Percentiles rank a stretch among this genome's conserved stretches.
Evolutionary conservation across 2,113 vertebrate species (phyloP).

Genomic region (Dasyornis broadbenti): DNA sequence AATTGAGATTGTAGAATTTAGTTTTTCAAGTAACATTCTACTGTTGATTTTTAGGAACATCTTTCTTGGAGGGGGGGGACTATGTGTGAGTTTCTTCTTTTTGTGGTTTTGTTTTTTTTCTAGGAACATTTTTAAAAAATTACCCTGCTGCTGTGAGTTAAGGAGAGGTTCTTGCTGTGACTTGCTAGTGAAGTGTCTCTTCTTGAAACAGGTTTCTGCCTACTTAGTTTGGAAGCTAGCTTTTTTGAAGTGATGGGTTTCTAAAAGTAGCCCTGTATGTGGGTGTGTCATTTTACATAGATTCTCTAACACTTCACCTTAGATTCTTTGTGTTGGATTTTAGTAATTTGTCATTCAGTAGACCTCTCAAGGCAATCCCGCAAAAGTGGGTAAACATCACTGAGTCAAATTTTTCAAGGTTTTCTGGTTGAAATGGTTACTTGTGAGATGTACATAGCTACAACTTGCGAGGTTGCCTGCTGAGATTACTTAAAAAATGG

Average conservation of each 20-base stretch:
- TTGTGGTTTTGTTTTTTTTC: neutral
- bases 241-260: neutral
- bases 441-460: neutral
- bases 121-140: neutral
- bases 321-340: neutral
- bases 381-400: neutral
- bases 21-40: neutral
- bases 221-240: neutral
- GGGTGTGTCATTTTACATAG: neutral
- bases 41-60: neutral
- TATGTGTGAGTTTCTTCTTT: neutral
- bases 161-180: neutral
- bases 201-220: neutral
- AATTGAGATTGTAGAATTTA: neutral
- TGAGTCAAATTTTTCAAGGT: neutral
- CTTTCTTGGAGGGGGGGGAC: fast-evolving
- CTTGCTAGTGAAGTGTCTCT: neutral
- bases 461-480: neutral
- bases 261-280: fast-evolving
- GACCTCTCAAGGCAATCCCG: neutral
- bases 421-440: neutral
- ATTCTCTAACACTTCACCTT: neutral
- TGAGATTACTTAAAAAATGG: neutral
- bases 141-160: neutral
- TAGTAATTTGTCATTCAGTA: neutral